A percentile compares a stretch with the other conserved stretches of the same genome.
Evolutionary conservation across 2,113 vertebrate genomes (phyloP).

Genomic region (Thryonomys swinderianus): DNA sequence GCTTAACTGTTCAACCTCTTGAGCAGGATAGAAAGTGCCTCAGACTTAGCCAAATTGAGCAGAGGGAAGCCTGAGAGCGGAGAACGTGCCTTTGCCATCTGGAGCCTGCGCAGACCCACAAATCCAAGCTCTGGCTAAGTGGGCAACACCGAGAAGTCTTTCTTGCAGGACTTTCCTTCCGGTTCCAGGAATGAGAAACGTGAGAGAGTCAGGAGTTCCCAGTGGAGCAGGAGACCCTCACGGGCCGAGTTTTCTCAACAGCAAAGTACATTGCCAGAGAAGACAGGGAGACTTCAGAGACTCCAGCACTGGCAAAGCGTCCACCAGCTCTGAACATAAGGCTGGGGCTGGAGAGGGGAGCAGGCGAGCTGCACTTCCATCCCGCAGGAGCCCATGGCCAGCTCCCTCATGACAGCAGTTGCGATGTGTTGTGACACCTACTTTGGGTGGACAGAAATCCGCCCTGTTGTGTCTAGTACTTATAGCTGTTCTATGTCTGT

Average conservation of each 20-base stretch:
- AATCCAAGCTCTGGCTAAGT: background rate
- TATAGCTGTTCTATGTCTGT: background rate
- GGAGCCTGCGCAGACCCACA: no score
- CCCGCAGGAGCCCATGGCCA: background rate
- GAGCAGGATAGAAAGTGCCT: background rate
- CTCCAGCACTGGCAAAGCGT: accelerated
- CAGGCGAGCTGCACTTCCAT: background rate
- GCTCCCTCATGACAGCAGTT: no score
- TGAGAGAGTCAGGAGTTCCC: background rate
- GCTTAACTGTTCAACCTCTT: background rate
- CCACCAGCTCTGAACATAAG: no score
- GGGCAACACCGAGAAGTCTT: accelerated
- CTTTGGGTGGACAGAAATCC: background rate
- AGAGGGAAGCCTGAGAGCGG: background rate
- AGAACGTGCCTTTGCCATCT: background rate
- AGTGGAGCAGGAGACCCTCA: no score
- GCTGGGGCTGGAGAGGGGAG: accelerated
- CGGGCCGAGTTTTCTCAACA: background rate
- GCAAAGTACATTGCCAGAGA: background rate
- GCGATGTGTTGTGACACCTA: accelerated
- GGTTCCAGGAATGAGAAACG: background rate
- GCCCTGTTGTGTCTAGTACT: background rate
- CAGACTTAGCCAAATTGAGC: background rate
- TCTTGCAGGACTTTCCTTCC: background rate
- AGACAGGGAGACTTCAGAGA: background rate